Evolutionary conservation across 2,888 invertebrate genomes (phyloP), one percentile per base, ranked within the genome.

Genomic region (Lepidocyrtinus sp.): DNA sequence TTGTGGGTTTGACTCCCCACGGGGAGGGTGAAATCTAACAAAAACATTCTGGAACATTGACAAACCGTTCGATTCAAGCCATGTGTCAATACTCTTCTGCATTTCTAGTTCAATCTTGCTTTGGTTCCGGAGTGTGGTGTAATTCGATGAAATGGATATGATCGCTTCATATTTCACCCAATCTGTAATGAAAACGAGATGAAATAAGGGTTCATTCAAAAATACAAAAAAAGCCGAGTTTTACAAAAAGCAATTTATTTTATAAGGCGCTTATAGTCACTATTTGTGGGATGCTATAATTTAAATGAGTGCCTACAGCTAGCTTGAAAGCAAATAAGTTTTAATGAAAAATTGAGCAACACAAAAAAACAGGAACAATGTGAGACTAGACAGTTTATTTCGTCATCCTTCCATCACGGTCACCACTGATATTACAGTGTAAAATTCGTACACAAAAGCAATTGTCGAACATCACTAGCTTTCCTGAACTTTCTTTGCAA

Each of bases 131-230:
- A 45, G 75, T 15, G 19, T 25, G 45, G 70, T 61, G 70, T 61
- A 71, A 50, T 75, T 75, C 26, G 22, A 3, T 21, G 27, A 45
- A 65, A 80, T 50, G 24, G 74, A 59, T 75, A 80, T 67, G 71
- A 22, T 63, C 3, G 70, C 74, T 71, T 80, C 80, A 45, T 59
- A 80, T 65, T 80, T 80, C 45, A 26, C 50, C 74, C 74, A 75
- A 27, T 80, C 80, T 80, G 75, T 46, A 0, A 24, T 26, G 5
- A 45, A 64, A 75, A 61, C 50, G 25, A 46, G 24, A 2, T 17
- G 17, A 17, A 50, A 12, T n/a, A 1, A 12, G 17, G n/a, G 36
- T 5, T n/a, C 50, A 50, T 50, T n/a, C 15, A 36, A 36, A 36
- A 7, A 7, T 36, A 36, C 36, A 36, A 36, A 5, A 5, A 12